These are phyloP conservation scores for Mormyrops boulengeri DNA, from an alignment of 2,797 vertebrate genomes.

Conservation along the genomic window DNA sequence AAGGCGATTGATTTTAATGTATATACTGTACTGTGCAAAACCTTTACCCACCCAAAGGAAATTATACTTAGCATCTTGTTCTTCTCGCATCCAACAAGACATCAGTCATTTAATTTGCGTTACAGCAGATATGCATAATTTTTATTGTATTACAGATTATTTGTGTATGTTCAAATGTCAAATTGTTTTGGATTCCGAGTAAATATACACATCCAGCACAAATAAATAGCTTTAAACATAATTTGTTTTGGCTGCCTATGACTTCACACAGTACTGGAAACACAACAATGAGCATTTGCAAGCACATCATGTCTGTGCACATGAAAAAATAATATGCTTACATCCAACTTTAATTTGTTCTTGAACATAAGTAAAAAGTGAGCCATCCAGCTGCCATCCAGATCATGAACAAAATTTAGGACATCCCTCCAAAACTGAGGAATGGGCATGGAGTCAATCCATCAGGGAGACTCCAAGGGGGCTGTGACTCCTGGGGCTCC, in stretches of 20 bases:
- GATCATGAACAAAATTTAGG: too few species aligned
- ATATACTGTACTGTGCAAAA: too few species aligned
- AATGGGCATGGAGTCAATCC: too few species aligned
- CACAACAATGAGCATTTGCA: background rate
- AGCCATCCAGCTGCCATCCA: background rate
- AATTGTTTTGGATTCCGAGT: background rate
- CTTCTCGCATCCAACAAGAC: too few species aligned
- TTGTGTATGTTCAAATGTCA: background rate
- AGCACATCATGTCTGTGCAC: background rate
- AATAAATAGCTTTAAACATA: background rate
- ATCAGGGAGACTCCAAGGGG: too few species aligned
- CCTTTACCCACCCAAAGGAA: too few species aligned
- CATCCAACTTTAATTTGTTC: background rate
- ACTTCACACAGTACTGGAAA: background rate
- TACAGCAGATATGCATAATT: background rate
- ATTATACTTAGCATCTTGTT: too few species aligned
- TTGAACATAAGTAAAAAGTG: background rate
- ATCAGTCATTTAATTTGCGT: too few species aligned
- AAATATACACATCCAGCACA: background rate
- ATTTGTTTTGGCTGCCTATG: background rate
- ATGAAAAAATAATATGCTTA: background rate
- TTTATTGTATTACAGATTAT: background rate
- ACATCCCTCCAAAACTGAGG: too few species aligned
- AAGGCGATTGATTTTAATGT: too few species aligned
- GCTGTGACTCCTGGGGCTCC: too few species aligned